Evolutionary conservation across 2,888 invertebrate genomes (phyloP), one percentile per base, ranked within the genome.

Genomic region (Tinea pellionella): DNA sequence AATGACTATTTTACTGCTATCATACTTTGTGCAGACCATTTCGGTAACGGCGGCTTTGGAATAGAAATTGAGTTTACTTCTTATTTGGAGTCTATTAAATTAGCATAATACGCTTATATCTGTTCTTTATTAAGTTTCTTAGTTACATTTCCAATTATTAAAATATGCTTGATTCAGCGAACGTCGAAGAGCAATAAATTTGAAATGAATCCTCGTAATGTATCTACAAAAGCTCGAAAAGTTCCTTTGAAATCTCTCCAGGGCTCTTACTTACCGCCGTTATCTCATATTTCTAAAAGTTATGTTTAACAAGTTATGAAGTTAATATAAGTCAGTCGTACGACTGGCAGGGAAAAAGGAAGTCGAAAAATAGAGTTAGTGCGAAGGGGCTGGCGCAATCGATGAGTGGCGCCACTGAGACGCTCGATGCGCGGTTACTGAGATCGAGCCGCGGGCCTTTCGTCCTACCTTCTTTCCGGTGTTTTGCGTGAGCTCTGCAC

Each of bases 251-350:
- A 78, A 78, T 74, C 72, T 75, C 72, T 75, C 70, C 70, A 69
- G 69, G 67, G 71, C 69, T 74, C 70, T 73, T 68, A 70, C 70
- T 71, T 74, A 73, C 72, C 29, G 24, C 59, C 43, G 62, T 74
- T 74, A 78, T 75, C 75, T 79, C 75, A 75, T 80, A 77, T 80
- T 78, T 80, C 77, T 75, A 67, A 77, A 81, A 78, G 76, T 78
- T 79, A 67, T 76, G 72, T 81, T 80, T 80, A 78, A 80, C 77
- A 78, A 81, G 80, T 82, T 80, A 75, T 76, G 74, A 78, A 79
- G 77, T 81, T 81, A 78, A 77, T 81, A 79, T 74, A 78, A 80
- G 79, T 80, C 77, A 71, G 73, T 72, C 73, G 72, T 77, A 72
- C 67, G 69, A 68, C 66, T 72, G 73, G 71, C 72, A 72, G 70